Evolutionary conservation across 2,113 vertebrate species (phyloP).

Genomic region (Saguinus imperator): DNA sequence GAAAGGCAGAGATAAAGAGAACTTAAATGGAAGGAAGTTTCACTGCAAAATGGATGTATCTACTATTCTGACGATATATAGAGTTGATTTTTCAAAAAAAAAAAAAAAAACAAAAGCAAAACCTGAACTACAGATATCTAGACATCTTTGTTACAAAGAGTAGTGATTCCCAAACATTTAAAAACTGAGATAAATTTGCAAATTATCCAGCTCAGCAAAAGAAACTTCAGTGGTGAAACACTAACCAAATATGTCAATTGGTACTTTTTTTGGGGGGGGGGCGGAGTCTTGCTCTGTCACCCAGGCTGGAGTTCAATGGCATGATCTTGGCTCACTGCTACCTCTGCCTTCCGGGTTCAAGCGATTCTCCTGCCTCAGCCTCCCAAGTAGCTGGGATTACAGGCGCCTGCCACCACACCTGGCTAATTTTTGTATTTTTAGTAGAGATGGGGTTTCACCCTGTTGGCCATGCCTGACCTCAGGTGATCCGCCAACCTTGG

Average conservation of each 20-base stretch:
- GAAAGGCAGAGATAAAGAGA: not conserved
- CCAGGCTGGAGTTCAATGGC: too few relatives aligned
- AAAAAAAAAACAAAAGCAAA: rapidly evolving
- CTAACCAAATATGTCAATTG: not conserved
- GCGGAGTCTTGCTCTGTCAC: too few relatives aligned
- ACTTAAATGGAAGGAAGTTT: not conserved
- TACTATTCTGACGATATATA: not conserved
- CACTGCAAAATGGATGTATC: not conserved
- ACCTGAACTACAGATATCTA: too few relatives aligned
- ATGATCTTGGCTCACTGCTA: too few relatives aligned
- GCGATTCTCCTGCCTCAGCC: too few relatives aligned
- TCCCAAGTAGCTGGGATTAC: too few relatives aligned
- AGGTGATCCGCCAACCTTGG: too few relatives aligned
- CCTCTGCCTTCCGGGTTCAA: too few relatives aligned
- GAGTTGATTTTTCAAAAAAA: not conserved
- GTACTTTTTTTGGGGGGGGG: not conserved
- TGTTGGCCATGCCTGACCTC: too few relatives aligned
- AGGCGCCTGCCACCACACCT: too few relatives aligned
- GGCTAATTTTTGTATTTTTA: too few relatives aligned
- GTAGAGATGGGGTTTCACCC: too few relatives aligned
- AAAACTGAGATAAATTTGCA: constrained; percentile 9
- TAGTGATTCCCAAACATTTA: constrained; percentile 3
- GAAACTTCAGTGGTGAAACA: not conserved
- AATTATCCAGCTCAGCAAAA: not conserved
- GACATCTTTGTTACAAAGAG: not conserved